Conservation (phyloP, 92 coral and sea anemone species). For the Porites rus region DNA sequence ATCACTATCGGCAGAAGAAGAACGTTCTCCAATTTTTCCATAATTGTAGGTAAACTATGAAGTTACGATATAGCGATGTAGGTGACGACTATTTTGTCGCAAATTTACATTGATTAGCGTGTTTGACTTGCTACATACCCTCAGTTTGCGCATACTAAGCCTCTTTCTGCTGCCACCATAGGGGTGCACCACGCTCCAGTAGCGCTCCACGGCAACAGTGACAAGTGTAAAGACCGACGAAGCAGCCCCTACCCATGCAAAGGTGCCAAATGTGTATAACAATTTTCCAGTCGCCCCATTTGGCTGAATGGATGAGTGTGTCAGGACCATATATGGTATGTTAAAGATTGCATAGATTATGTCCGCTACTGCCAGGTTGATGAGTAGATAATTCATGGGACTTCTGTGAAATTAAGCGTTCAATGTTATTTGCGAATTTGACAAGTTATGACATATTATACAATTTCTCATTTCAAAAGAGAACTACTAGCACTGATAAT, state of each 20-base stretch:
- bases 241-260: constrained; percentile 2
- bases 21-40: too few species aligned
- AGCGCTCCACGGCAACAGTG: constrained; percentile 2
- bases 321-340: not conserved
- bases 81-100: too few species aligned
- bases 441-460: too few species aligned
- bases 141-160: not conserved
- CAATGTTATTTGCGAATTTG: not conserved
- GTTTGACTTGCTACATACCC: not conserved
- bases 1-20: too few species aligned
- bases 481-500: too few species aligned
- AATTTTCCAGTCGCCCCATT: not conserved
- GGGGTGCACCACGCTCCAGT: not conserved
- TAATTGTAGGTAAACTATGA: too few species aligned
- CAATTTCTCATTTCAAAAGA: too few species aligned
- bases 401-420: not conserved
- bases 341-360: not conserved
- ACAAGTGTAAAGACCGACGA: not conserved
- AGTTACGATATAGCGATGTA: too few species aligned
- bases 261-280: not conserved
- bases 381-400: constrained; percentile 8
- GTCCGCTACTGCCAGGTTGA: constrained; percentile 5
- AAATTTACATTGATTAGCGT: too few species aligned
- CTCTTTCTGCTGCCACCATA: not conserved
- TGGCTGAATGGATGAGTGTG: not conserved